These are phyloP conservation scores for Callospermophilus lateralis DNA, from an alignment of 2,113 vertebrate species.

Conservation along the genomic window DNA sequence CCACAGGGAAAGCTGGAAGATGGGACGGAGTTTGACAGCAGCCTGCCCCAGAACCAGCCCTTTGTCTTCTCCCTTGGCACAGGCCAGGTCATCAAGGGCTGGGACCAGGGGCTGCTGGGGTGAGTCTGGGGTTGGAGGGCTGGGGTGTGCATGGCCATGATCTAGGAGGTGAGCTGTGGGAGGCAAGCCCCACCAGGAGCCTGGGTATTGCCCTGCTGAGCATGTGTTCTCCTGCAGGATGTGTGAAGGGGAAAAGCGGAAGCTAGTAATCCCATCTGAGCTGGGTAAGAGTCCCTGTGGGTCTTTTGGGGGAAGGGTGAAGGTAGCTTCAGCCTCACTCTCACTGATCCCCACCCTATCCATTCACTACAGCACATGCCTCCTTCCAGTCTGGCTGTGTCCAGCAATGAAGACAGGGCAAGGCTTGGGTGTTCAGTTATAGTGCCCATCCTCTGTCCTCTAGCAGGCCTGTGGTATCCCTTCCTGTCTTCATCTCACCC, in stretches of 20 bases:
- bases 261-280: constrained; percentile 95
- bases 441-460: not conserved
- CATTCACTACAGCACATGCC: not conserved
- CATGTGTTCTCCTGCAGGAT: constrained; percentile 85
- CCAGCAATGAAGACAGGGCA: not conserved
- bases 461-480: not conserved
- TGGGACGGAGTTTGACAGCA: constrained; percentile 96
- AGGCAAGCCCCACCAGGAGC: not conserved
- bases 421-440: not conserved
- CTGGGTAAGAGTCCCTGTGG: constrained; percentile 86
- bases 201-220: not conserved
- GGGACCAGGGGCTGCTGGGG: constrained; percentile 96
- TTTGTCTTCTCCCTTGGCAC: constrained; percentile 95
- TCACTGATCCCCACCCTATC: not conserved
- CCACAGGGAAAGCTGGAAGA: constrained; percentile 94
- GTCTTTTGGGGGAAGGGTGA: not conserved
- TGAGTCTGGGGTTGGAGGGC: constrained; percentile 74
- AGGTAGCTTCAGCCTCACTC: not conserved
- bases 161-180: not conserved
- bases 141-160: not conserved
- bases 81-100: constrained; percentile 96
- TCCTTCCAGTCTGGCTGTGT: not conserved
- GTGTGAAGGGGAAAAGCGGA: constrained; percentile 97
- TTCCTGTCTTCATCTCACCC: not conserved
- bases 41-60: constrained; percentile 92